phyloP scores from a whole-genome alignment of 2,888 invertebrate genomes.

The Diarsia mendica region DNA sequence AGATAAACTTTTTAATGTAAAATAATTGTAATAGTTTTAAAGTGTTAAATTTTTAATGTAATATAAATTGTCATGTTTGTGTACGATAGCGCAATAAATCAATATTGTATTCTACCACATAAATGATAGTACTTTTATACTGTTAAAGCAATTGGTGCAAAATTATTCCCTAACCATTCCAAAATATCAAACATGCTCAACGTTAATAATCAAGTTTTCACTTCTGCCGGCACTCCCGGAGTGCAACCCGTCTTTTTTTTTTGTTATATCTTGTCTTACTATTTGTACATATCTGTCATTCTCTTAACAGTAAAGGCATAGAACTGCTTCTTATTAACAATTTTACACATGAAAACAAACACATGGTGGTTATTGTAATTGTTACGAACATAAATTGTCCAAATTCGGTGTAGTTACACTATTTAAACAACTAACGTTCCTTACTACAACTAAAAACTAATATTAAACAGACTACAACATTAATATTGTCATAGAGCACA shows the following conservation, averaged over 20 bases:
- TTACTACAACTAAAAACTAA: not conserved
- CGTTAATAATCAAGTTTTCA: no score
- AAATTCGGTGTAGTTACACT: not conserved
- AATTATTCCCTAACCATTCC: no score
- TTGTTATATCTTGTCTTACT: constrained; percentile 22
- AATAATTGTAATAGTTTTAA: no score
- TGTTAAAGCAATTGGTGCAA: no score
- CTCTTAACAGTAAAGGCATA: not conserved
- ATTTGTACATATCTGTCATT: constrained; percentile 24
- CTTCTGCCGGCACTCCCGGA: no score
- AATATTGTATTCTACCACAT: no score
- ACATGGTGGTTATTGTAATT: not conserved
- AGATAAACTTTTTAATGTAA: no score
- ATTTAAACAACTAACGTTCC: not conserved
- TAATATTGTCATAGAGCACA: constrained; percentile 25
- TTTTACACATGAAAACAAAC: not conserved
- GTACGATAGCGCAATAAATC: no score
- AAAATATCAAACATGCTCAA: no score
- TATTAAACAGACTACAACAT: constrained; percentile 18
- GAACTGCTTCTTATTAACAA: not conserved
- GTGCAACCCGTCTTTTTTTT: not conserved
- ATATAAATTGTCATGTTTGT: no score
- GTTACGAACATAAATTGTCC: not conserved
- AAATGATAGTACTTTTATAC: no score
- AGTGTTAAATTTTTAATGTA: no score